A percentile compares a stretch with the other conserved stretches of the same genome.
phyloP scores from a whole-genome alignment of 2,888 invertebrate genomes.

The Pegoplata infirma region DNA sequence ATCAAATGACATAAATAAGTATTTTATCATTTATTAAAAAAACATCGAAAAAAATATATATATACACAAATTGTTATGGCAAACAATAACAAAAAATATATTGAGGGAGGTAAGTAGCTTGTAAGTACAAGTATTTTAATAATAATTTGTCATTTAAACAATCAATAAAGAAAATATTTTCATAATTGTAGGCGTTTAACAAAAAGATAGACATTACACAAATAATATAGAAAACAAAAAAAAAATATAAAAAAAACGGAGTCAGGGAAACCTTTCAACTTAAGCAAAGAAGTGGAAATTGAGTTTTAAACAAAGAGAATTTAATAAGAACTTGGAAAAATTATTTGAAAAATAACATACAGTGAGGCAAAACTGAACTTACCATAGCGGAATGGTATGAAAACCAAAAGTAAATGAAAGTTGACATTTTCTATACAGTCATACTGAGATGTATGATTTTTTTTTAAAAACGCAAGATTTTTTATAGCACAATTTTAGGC shows the following conservation, averaged over 20 bases:
- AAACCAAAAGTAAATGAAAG: no score
- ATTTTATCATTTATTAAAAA: slow-evolving; percentile 23
- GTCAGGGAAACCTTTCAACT: not conserved
- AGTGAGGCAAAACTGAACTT: no score
- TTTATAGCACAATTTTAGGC: no score
- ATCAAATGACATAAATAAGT: slow-evolving; percentile 42
- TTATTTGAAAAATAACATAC: no score
- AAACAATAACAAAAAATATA: not conserved
- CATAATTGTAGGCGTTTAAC: not conserved
- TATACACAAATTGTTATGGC: no score
- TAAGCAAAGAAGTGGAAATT: no score
- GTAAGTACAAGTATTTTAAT: not conserved
- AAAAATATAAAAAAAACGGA: not conserved
- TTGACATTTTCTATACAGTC: no score
- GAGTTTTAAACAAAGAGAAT: no score
- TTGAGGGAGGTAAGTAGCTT: not conserved
- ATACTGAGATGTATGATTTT: no score
- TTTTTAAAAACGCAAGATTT: no score
- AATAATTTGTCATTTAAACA: slow-evolving; percentile 20
- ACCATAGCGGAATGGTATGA: no score
- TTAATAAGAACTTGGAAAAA: no score
- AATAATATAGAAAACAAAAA: not conserved
- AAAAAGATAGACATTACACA: not conserved
- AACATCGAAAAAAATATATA: not conserved
- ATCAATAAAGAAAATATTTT: not conserved